Percentiles rank a stretch among this genome's conserved stretches.
Conservation (phyloP, 2,797 vertebrate species). For the Hemibagrus guttatus region DNA sequence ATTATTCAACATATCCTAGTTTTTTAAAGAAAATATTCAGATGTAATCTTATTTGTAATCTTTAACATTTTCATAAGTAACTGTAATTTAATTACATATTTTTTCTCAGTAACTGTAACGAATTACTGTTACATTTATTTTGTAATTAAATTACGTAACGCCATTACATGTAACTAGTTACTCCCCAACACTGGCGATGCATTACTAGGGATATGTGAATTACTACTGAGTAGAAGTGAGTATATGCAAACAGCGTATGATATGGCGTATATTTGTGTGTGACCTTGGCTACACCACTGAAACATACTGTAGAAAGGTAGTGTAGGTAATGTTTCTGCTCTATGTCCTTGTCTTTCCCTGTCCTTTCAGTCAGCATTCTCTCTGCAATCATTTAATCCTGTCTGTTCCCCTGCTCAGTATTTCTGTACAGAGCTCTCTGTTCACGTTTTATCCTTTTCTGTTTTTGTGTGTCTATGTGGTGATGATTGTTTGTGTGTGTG, state of each 20-base stretch:
- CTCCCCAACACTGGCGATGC: too few relatives aligned
- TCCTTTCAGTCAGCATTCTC: background rate
- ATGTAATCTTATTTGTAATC: too few relatives aligned
- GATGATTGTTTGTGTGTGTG: slow-evolving; percentile 9
- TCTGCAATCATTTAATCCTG: background rate
- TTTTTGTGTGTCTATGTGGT: slow-evolving; percentile 70
- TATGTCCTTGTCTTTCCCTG: background rate
- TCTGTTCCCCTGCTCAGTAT: background rate
- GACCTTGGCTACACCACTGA: background rate
- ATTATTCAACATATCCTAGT: too few relatives aligned
- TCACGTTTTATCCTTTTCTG: background rate
- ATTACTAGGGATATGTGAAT: background rate
- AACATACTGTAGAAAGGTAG: background rate
- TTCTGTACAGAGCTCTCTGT: slow-evolving; percentile 12
- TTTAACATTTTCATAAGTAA: too few relatives aligned
- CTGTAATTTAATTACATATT: too few relatives aligned
- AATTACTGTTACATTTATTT: too few relatives aligned
- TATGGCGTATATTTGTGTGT: background rate
- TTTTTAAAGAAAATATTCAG: too few relatives aligned
- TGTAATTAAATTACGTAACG: too few relatives aligned
- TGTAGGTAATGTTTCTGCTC: background rate
- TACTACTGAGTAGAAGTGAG: background rate
- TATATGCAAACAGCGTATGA: background rate
- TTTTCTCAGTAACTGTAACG: too few relatives aligned
- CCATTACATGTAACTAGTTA: too few relatives aligned